These are phyloP conservation scores for Drosophila navojoa DNA, from an alignment of 1,140 invertebrate genomes.

Conservation along the genomic window DNA sequence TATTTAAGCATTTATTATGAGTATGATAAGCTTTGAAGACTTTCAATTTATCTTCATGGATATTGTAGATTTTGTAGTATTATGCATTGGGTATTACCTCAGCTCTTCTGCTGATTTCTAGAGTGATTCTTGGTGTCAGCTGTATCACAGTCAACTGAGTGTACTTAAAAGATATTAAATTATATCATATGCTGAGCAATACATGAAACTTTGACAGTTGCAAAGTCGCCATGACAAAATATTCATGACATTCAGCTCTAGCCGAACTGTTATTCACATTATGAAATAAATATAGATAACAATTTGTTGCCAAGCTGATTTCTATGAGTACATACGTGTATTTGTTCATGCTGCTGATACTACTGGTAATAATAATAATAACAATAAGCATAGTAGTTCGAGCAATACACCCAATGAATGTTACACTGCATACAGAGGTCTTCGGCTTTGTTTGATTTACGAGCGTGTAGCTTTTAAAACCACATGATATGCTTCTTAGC, in stretches of 20 bases:
- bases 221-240: neutral
- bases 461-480: slow-evolving; percentile 27
- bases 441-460: slow-evolving; percentile 41
- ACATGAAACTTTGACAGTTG: neutral
- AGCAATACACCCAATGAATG: slow-evolving; percentile 5
- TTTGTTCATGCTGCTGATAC: slow-evolving; percentile 10
- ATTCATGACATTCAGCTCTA: neutral
- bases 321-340: neutral
- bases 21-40: too few species aligned
- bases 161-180: neutral
- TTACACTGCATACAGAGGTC: neutral
- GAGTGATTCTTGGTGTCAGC: neutral
- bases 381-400: slow-evolving; percentile 16
- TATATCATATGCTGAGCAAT: neutral
- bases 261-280: neutral
- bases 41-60: too few species aligned
- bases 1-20: too few species aligned
- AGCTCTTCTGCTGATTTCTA: too few species aligned
- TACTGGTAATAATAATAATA: too few species aligned
- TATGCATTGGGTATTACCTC: too few species aligned
- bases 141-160: neutral
- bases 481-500: slow-evolving; percentile 29
- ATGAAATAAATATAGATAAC: slow-evolving; percentile 5
- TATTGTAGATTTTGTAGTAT: too few species aligned
- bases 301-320: slow-evolving; percentile 28